Conservation (phyloP, 30 jellyfish, hydroid and myxozoan genomes). For the Aurelia coerulea region DNA sequence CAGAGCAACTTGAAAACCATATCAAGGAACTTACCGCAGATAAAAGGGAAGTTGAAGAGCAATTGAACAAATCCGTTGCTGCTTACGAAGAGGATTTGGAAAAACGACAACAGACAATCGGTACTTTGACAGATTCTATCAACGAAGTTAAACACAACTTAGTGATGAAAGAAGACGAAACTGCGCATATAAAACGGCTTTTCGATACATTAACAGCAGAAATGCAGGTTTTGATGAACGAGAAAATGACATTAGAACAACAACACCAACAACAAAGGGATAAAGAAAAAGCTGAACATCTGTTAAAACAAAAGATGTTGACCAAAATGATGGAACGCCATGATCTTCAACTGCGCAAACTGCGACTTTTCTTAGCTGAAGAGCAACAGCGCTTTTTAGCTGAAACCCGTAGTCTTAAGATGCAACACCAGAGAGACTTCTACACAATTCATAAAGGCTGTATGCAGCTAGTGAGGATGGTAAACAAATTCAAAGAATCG, state of each 20-base stretch:
- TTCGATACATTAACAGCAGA: conserved; percentile 53
- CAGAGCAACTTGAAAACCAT: conserved; percentile 18
- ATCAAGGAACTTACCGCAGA: conserved; percentile 16
- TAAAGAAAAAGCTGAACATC: conserved; percentile 29
- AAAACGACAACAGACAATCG: conserved; percentile 9
- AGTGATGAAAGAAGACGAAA: conserved; percentile 46
- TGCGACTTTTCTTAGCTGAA: conserved; percentile 62
- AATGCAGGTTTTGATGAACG: conserved; percentile 67
- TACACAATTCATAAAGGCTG: conserved; percentile 64
- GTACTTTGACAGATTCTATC: conserved; percentile 5
- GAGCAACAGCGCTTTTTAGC: conserved; percentile 75
- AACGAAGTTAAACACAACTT: conserved; percentile 28
- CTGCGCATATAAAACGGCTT: conserved; percentile 34
- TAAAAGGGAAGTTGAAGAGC: conserved; percentile 12
- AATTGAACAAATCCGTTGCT: conserved; percentile 8
- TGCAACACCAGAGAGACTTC: conserved; percentile 60
- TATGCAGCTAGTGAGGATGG: conserved; percentile 62
- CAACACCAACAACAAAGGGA: conserved; percentile 20
- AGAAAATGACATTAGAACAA: conserved; percentile 51
- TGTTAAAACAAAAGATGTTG: conserved; percentile 42
- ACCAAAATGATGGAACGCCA: conserved; percentile 60
- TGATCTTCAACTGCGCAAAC: conserved; percentile 61
- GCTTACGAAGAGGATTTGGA: conserved; percentile 36
- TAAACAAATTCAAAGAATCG: conserved; percentile 79
- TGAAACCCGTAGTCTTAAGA: conserved; percentile 43